Base-by-base conservation (phyloP, 2,888 invertebrate species). In the Hyposoter didymator region DNA sequence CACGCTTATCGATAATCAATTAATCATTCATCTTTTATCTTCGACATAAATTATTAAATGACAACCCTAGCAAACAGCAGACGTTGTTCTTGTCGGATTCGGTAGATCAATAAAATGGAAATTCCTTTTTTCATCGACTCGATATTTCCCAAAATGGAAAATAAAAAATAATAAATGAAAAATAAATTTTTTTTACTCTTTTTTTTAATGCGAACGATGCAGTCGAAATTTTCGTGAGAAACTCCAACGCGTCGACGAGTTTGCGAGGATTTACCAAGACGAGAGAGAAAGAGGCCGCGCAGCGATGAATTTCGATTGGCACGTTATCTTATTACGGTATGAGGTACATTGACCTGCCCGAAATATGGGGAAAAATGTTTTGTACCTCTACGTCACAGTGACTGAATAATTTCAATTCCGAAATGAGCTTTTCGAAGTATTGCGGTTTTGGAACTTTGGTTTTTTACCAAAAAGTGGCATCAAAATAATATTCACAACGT, bases 331-430 rank as follows among this genome's bases (percentile, higher is more conserved):
- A 28, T 35, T 35, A 59, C 8, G 1, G 59, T 28, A 28, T 5
- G 28, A 59, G 59, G 59, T 59, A 28, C 59, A 28, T 59, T 59
- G 59, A 14, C 59, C 28, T 28, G 28, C 59, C 59, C 59, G 59
- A 59, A 59, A 59, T 59, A 28, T 28, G 14, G 14, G 5, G 14
- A 28, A 22, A 28, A 14, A 28, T 59, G 39, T 12, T 55, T 12
- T 12, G 10, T 28, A 14, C 14, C 5, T 28, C 14, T 59, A 59
- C 59, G 28, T 14, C 28, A 59, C 28, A 22, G 4, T 28, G 14
- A 0, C 59, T 59, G 14, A 59, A 28, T 28, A 59, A 59, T 28
- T 55, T 4, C 55, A 4, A 12, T 5, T 22, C 19, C 22, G 8
- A 55, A 55, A 55, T 12, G 12, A 12, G 12, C 22, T 22, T 55